Base-by-base conservation (phyloP, 2,797 vertebrate species). In the Danio albolineatus region DNA sequence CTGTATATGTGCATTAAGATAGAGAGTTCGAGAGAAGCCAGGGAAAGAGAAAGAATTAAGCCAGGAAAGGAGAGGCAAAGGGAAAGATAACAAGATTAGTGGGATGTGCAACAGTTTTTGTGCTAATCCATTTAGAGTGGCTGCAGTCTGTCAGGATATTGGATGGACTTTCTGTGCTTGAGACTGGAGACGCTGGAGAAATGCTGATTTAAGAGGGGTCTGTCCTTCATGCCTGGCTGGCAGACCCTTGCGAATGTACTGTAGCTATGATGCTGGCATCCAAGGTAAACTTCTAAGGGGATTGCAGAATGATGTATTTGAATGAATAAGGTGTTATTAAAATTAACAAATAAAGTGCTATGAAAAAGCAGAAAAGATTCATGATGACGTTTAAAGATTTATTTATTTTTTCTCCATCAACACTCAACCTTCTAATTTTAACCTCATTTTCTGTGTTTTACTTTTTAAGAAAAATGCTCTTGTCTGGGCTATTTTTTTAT, bases 71-170 rank as follows among this genome's bases (percentile, higher is more conserved):
- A 74, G 62, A 28, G 48, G 12, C 28, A 51, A 39, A 21, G 54
- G 16, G 60, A 48, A 17, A 14, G 51, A 62, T 85, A 85, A 80
- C 49, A 73, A 70, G 69, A 77, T 78, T 78, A 80, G 10, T 10
- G 51, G 51, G 69, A 69, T 80, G 16, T 70, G 64, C 77, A 64
- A 21, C 53, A 71, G 64, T 79, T 65, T 48, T 13, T 80, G 57
- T 57, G 10, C 62, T 81, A 61, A 79, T 78, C 53, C 67, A 41
- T 78, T 70, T 78, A 78, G 21, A 78, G 64, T 64, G 51, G 21
- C 70, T 69, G 56, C 70, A 75, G 53, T 61, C 59, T 73, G 60
- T 80, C 21, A 21, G 43, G 65, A 75, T 78, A 54, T 70, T 44
- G 43, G 43, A 78, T 73, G 54, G 62, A 76, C 65, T 70, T 70